Percentiles rank a stretch among this genome's conserved stretches.
phyloP scores from a whole-genome alignment of 2,888 invertebrate genomes.

The Trilocha varians region DNA sequence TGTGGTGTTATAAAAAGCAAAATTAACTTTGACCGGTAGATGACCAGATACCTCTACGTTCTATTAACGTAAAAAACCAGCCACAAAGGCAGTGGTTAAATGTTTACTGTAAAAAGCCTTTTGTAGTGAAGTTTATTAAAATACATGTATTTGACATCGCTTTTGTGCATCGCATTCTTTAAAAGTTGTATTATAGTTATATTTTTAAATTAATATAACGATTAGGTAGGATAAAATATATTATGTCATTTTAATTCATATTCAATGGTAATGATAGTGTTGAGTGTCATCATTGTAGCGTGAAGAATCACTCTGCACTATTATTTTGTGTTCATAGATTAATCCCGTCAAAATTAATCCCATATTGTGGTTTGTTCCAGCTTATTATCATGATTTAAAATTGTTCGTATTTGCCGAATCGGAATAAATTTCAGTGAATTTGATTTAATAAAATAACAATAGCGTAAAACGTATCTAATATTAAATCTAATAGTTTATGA shows the following conservation, averaged over 20 bases:
- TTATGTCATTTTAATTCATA: too few species aligned
- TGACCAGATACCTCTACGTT: conserved; percentile 51
- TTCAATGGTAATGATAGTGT: too few species aligned
- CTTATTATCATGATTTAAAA: conserved; percentile 57
- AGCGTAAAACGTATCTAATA: too few species aligned
- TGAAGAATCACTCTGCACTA: conserved; percentile 32
- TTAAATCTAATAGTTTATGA: too few species aligned
- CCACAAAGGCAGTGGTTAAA: conserved; percentile 25
- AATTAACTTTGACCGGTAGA: conserved; percentile 67
- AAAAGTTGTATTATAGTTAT: too few species aligned
- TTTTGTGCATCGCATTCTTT: too few species aligned
- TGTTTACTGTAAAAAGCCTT: neutral
- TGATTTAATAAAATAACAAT: too few species aligned
- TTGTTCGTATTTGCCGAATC: conserved; percentile 17
- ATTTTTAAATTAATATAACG: too few species aligned
- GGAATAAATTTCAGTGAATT: too few species aligned
- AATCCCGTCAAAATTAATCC: conserved; percentile 71
- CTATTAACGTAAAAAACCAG: conserved; percentile 56
- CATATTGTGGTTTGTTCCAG: conserved; percentile 45
- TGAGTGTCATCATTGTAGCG: neutral
- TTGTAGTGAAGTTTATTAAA: neutral
- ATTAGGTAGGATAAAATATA: too few species aligned
- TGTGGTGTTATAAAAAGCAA: conserved; percentile 73
- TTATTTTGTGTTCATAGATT: conserved; percentile 66
- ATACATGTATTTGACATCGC: too few species aligned